A percentile compares a stretch with the other conserved stretches of the same genome.
phyloP scores from a whole-genome alignment of 2,888 invertebrate species.

The Troglohyphantes excavatus region DNA sequence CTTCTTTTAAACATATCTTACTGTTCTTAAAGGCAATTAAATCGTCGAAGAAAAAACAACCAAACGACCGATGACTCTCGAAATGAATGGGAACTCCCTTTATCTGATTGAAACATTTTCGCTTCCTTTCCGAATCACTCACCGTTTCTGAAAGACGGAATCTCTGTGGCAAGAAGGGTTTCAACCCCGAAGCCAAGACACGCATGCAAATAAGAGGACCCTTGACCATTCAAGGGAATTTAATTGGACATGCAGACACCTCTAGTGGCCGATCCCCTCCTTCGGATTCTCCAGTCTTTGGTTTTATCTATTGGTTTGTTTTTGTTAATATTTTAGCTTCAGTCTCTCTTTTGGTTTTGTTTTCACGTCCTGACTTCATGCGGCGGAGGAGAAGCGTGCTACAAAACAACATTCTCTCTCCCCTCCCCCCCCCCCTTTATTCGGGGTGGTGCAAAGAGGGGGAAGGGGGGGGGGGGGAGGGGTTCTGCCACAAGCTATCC shows the following conservation, averaged over 20 bases:
- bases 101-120: neutral
- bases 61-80: neutral
- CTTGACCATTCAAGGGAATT: conserved; percentile 33
- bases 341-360: no score
- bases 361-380: no score
- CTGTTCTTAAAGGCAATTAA: no score
- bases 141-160: neutral
- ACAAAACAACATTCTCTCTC: no score
- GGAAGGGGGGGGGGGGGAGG: no score
- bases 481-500: no score
- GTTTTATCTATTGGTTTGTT: no score
- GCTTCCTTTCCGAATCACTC: conserved; percentile 1
- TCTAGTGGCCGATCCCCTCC: neutral
- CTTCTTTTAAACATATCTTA: no score
- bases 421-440: no score
- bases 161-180: conserved; percentile 33
- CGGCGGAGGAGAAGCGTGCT: no score
- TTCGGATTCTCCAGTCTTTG: neutral
- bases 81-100: neutral
- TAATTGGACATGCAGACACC: conserved; percentile 48
- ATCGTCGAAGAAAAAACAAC: neutral
- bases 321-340: no score
- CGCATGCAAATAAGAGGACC: conserved; percentile 54
- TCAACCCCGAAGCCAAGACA: neutral
- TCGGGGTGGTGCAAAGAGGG: no score